A percentile compares a stretch with the other conserved stretches of the same genome.
phyloP scores from a whole-genome alignment of 35 echinoderm and acorn worm species.

The Diadema setosum region DNA sequence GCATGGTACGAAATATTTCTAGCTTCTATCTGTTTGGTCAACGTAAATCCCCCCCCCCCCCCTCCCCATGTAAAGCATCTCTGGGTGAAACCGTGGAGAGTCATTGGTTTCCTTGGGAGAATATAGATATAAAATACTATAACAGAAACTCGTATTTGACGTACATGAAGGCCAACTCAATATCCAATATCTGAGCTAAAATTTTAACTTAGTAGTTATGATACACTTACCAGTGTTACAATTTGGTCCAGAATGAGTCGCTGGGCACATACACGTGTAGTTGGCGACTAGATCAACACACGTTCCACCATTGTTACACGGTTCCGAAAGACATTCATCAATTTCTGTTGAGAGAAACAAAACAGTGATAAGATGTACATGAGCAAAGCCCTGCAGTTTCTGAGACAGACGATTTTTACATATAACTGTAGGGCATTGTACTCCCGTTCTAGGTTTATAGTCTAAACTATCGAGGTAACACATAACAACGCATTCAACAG shows the following conservation, averaged over 20 bases:
- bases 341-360: neutral
- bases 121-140: neutral
- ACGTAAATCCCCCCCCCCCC: neutral
- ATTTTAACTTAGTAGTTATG: neutral
- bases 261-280: slow-evolving; percentile 3
- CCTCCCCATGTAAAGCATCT: neutral
- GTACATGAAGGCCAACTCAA: neutral
- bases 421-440: neutral
- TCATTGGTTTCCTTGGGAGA: neutral
- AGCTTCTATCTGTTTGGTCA: no score
- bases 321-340: neutral
- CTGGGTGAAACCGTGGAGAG: no score
- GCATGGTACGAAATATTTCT: no score
- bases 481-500: neutral
- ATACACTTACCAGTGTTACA: slow-evolving; percentile 35
- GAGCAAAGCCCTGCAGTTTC: neutral
- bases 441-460: neutral
- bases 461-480: neutral
- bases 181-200: neutral
- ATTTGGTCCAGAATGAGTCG: neutral
- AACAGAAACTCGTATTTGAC: neutral
- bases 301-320: neutral
- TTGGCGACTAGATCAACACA: neutral
- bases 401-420: neutral
- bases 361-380: neutral